Base-by-base conservation (phyloP, 1,140 invertebrate species). In the Halictus rubicundus region DNA sequence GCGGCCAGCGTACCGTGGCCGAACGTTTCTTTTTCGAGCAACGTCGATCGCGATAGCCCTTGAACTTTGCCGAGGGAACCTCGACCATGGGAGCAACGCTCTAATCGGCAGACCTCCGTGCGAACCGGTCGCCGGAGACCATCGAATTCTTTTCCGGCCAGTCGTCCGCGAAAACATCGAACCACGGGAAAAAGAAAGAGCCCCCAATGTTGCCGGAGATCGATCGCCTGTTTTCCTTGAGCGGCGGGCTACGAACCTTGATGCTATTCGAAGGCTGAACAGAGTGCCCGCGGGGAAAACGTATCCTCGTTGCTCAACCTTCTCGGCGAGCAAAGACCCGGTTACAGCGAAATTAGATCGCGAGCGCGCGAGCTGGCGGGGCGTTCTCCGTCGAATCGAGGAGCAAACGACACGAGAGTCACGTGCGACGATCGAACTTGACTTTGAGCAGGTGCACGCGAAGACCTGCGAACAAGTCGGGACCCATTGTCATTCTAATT, bases 371-470 rank as follows among this genome's bases (percentile, higher is more conserved):
- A n/a, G n/a, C 32, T 32, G 1, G 14, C 49, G 49, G 16, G 3
- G 16, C 49, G 19, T 52, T 52, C 49, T 3, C 32, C 23, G 9
- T 32, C 12, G 16, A 5, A n/a, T 3, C 6, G 2, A 54, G n/a
- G 21, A 7, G 8, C 21, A 25, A 52, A 21, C 9, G 27, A 72
- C 23, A 7, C 5, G 74, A 14, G 16, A 27, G 8, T 83, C 60
- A 49, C 72, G 78, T 64, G 59, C 23, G 12, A 8, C 57, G 23
- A 32, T 64, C 81, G 82, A 84, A 84, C 84, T 85, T 85, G 84
- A 84, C 73, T 75, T 84, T 84, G 69, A 27, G 63, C 46, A 64
- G 39, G 60, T 60, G n/a, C 6, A 23, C 1, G 7, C 54, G 21
- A n/a, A n/a, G 6, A 57, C 0, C 19, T 59, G 37, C 10, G 27